Percentiles rank a stretch among this genome's conserved stretches.
Evolutionary conservation across 2,113 vertebrate genomes (phyloP).

Genomic region (Emberiza fucata): DNA sequence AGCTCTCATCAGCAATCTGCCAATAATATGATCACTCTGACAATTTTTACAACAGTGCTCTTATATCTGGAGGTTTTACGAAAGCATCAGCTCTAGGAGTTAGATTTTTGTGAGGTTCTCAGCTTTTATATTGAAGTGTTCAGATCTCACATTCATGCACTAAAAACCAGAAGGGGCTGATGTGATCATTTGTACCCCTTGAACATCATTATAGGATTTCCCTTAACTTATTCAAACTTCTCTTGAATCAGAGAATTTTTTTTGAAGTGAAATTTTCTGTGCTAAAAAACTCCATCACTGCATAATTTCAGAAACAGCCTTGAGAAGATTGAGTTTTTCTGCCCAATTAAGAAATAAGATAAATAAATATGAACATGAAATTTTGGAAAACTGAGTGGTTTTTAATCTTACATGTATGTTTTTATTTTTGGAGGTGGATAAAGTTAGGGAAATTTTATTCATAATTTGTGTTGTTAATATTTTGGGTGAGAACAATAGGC

Average conservation of each 20-base stretch:
- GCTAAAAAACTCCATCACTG: background rate
- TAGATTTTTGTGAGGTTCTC: background rate
- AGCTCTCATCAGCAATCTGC: background rate
- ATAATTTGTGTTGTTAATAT: background rate
- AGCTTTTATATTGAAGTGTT: background rate
- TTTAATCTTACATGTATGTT: background rate
- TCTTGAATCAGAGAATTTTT: background rate
- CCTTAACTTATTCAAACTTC: background rate
- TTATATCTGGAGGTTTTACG: background rate
- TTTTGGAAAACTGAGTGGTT: rapidly evolving
- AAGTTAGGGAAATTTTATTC: background rate
- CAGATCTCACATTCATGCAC: background rate
- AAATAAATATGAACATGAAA: background rate
- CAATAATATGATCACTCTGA: background rate
- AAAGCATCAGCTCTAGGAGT: background rate
- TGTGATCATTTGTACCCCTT: background rate
- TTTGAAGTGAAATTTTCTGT: background rate
- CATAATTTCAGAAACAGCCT: background rate
- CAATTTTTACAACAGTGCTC: background rate
- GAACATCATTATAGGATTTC: background rate
- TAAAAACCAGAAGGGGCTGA: background rate
- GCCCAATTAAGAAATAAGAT: background rate
- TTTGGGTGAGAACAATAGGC: background rate
- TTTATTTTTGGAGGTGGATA: background rate
- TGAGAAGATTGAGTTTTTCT: background rate